These are phyloP conservation scores for Chaetodon auriga DNA, from an alignment of 2,113 vertebrate genomes.

Conservation along the genomic window DNA sequence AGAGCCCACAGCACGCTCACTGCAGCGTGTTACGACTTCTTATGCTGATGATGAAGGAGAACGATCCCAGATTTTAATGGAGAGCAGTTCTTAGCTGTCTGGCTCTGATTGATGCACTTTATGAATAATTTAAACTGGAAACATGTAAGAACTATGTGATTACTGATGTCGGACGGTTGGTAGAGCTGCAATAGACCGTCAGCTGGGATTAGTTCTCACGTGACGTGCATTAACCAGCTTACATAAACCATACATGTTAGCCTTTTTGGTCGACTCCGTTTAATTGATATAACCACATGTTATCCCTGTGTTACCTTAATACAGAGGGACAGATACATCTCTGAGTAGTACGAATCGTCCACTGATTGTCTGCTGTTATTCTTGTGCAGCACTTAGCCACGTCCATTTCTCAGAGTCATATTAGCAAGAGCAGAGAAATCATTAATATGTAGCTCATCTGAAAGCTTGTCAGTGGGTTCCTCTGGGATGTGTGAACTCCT, in stretches of 20 bases:
- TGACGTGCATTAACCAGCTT: conserved; percentile 9
- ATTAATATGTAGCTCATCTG: conserved; percentile 39
- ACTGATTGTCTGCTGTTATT: conserved; percentile 4
- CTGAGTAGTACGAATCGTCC: not conserved
- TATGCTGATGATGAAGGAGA: not conserved
- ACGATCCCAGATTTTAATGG: conserved; percentile 14
- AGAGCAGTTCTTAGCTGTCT: not conserved
- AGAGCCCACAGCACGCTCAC: not conserved
- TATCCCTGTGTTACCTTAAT: not conserved
- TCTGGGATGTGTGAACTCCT: conserved; percentile 49
- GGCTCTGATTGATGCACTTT: conserved; percentile 4
- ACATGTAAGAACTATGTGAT: conserved; percentile 8
- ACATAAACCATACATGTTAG: not conserved
- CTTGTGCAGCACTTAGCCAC: not conserved
- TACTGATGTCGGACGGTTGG: conserved; percentile 18
- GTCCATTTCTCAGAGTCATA: conserved; percentile 41
- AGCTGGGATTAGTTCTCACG: conserved; percentile 29
- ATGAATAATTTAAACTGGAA: conserved; percentile 52
- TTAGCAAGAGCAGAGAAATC: conserved; percentile 24
- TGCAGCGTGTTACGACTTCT: not conserved
- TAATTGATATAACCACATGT: not conserved
- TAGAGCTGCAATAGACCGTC: conserved; percentile 2
- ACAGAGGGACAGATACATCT: no score
- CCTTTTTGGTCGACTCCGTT: conserved; percentile 8
- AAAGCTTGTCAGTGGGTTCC: conserved; percentile 15